Conservation (phyloP, 2,797 vertebrate species). For the Falco peregrinus region DNA sequence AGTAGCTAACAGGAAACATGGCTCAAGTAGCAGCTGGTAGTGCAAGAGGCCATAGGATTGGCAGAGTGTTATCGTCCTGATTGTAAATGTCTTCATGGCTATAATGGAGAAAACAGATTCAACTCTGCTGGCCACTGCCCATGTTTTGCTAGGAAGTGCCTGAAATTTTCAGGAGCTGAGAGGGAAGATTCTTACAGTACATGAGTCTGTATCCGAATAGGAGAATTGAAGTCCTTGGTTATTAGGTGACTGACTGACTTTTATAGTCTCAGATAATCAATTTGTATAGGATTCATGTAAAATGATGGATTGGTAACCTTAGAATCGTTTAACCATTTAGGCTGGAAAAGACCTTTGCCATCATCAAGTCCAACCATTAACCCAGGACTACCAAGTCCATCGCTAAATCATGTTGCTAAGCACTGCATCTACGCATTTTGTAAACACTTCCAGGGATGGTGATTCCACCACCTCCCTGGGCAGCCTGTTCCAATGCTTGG, state of each 20-base stretch:
- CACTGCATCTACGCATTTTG: too few relatives aligned
- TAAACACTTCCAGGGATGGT: too few relatives aligned
- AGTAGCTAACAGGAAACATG: background rate
- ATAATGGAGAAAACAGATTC: background rate
- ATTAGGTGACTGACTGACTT: background rate
- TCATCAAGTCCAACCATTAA: too few relatives aligned
- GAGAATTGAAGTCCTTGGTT: background rate
- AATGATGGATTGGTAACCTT: background rate
- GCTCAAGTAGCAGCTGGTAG: background rate
- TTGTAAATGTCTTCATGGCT: background rate
- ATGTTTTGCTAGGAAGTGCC: background rate
- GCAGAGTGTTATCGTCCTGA: background rate
- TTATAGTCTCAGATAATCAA: background rate
- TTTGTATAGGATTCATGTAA: background rate
- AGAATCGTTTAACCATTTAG: too few relatives aligned
- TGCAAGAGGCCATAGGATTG: background rate
- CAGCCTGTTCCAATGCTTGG: too few relatives aligned
- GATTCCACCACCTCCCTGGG: too few relatives aligned
- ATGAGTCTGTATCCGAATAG: background rate
- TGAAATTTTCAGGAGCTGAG: background rate
- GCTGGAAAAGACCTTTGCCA: too few relatives aligned
- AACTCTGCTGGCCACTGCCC: background rate
- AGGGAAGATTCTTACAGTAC: background rate
- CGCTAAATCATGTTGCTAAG: too few relatives aligned
- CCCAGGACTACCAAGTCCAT: too few relatives aligned